These are phyloP conservation scores for Cheilosia soror DNA, from an alignment of 2,888 invertebrate species.

Conservation along the genomic window DNA sequence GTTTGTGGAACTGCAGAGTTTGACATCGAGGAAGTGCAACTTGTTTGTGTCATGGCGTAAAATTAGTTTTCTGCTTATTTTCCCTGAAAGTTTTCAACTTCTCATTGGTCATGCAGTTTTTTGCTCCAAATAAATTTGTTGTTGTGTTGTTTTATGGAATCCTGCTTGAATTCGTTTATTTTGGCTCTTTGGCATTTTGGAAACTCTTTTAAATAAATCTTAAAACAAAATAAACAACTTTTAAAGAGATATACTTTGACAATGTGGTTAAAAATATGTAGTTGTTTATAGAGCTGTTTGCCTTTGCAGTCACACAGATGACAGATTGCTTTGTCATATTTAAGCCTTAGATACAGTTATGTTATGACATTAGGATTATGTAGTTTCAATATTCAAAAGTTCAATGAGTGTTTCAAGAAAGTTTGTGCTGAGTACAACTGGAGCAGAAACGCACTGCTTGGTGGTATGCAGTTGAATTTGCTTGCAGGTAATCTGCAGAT, in stretches of 20 bases:
- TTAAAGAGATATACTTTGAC: background rate
- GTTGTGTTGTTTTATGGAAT: background rate
- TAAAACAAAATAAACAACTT: background rate
- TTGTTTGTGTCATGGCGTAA: constrained; percentile 75
- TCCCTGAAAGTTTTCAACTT: constrained; percentile 59
- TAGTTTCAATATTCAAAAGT: no score
- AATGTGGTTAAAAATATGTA: background rate
- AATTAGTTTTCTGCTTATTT: constrained; percentile 71
- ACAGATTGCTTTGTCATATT: background rate
- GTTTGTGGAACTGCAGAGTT: constrained; percentile 48
- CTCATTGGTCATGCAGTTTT: constrained; percentile 63
- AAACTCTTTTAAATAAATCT: background rate
- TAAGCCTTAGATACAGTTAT: no score
- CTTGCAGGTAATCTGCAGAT: no score
- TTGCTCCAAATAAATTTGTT: constrained; percentile 9
- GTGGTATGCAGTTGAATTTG: no score
- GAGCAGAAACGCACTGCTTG: no score
- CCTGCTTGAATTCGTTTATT: constrained; percentile 1
- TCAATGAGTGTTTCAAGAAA: no score
- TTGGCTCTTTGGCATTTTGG: background rate
- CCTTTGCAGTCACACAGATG: background rate
- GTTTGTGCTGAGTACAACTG: no score
- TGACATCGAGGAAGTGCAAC: constrained; percentile 64
- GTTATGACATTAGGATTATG: no score
- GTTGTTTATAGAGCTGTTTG: background rate